Conservation (phyloP, 2,113 vertebrate genomes). For the Callorhinus ursinus region DNA sequence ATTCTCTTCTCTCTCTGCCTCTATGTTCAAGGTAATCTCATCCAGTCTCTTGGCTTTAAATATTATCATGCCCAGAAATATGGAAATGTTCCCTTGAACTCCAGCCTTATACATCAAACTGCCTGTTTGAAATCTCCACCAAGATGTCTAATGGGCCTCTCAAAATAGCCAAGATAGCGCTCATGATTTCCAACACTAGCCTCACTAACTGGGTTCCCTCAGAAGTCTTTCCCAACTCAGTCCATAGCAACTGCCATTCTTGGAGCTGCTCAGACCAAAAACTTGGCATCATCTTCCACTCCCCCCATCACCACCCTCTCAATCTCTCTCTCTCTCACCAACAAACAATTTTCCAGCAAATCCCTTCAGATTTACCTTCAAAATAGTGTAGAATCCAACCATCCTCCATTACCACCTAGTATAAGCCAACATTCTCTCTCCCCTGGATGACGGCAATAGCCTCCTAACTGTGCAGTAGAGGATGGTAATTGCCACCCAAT, state of each 20-base stretch:
- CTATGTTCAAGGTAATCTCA: background rate
- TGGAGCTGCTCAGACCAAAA: background rate
- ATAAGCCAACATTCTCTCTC: background rate
- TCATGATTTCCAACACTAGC: background rate
- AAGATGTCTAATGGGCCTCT: background rate
- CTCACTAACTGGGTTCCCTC: background rate
- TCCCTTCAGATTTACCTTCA: background rate
- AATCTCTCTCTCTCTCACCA: background rate
- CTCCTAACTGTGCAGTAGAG: background rate
- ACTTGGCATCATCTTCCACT: background rate
- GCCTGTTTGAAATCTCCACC: background rate
- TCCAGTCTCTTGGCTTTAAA: background rate
- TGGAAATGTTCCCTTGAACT: background rate
- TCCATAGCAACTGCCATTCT: background rate
- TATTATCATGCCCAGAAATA: constrained; percentile 1
- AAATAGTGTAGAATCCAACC: background rate
- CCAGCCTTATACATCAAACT: background rate
- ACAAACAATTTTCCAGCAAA: background rate
- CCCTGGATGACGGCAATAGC: background rate
- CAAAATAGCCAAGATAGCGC: background rate
- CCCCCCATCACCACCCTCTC: background rate
- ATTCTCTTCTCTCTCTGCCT: background rate
- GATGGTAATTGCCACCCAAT: background rate
- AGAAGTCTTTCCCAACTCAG: background rate
- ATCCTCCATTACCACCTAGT: background rate